Base-by-base conservation (phyloP, 2,888 invertebrate species). In the Microchrysa polita region DNA sequence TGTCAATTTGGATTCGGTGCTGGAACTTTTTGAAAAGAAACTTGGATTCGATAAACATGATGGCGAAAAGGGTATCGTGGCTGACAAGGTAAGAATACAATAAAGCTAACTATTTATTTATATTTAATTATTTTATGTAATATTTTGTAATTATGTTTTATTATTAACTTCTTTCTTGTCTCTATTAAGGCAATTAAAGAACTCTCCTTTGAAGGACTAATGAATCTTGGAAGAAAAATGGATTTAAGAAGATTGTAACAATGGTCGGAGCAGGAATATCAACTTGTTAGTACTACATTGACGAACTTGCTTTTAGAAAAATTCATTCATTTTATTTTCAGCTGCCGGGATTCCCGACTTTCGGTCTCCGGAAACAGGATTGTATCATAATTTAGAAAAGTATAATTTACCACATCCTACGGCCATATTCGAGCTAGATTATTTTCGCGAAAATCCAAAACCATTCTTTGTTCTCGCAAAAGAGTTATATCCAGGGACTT, bases 271-370 rank as follows among this genome's bases (percentile, higher is more conserved):
- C 98, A 78, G 98, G 98, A 67, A 96, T 98, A 81, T 97, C 97
- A 1, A 98, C 98, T 61, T 93, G 96, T 96, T 88, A 90, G 91
- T 87, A 42, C 12, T 67, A 22, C 34, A 27, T 57, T 55, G 9
- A 72, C 27, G 52, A 20, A n/a, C 48, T 44, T 67, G 57, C 78
- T 79, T 61, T 78, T 84, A 63, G 65, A 40, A 57, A 59, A 61
- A 34, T 34, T 34, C 27, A 34, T 34, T 34, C 7, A 34, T 34
- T 34, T 34, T 76, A 53, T 20, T 82, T 88, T 74, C 82, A 95
- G 95, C 95, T 80, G 96, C 96, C 73, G 98, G 98, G 44, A 97
- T 98, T 78, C 98, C 98, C 20, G 98, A 98, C 83, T 98, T 98
- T 83, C 90, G 98, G 22, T 95, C 96, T 20, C 73, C 73, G 12